Evolutionary conservation across 2,888 invertebrate species (phyloP), one percentile per base, ranked within the genome.

Genomic region (Apodemia duryi): DNA sequence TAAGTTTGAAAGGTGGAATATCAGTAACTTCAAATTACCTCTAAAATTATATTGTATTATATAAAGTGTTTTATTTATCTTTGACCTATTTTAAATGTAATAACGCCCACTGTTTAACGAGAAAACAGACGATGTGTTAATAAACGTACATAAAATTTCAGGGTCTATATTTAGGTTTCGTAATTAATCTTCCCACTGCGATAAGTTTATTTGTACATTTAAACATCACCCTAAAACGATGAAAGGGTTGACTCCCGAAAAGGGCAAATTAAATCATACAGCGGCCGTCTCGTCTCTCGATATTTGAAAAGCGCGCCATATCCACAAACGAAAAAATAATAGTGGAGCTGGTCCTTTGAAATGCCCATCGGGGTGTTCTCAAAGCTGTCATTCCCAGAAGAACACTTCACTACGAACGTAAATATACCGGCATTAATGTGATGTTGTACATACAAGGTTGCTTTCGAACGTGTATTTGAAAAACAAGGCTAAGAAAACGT

Each of bases 181-280:
- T 67, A 71, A 71, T 71, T 69, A 69, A 69, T 71, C 66, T 68
- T 66, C 65, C 65, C 66, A 63, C 66, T 67, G 70, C 65, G 64
- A 65, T 62, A 35, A 61, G 67, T 63, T 72, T 67, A 66, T 69
- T 68, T 68, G 68, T 38, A 67, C 61, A 29, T 63, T 66, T 80
- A 81, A 79, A 81, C 77, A 76, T 73, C 77, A 73, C 77, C 81
- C 78, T 75, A 73, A 67, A 73, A 73, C 77, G 72, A 66, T 74
- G 72, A 76, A 84, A 83, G 77, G 80, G 80, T 81, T 74, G 76
- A 75, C 76, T 76, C 77, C 49, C 77, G 80, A 81, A 88, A 84
- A 85, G 83, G 83, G 86, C 87, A 89, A 90, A 90, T 90, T 89
- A 90, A 90, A 91, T 89, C 88, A 88, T 88, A 89, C 79, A 85